Conservation (phyloP, 1,140 invertebrate genomes). For the Oppia nitens region DNA sequence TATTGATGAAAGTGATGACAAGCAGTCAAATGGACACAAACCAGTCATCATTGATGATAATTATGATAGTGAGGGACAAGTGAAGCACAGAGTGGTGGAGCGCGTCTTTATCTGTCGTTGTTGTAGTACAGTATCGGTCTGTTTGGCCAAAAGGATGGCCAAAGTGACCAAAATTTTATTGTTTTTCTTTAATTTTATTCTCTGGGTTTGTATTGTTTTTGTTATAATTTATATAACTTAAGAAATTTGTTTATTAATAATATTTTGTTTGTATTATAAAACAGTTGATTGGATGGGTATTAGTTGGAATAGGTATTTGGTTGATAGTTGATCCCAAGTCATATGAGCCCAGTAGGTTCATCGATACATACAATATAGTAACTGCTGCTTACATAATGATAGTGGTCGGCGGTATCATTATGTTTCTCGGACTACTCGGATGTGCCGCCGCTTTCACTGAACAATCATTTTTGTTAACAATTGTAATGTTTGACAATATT, state of each 20-base stretch:
- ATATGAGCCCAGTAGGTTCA: conserved; percentile 15
- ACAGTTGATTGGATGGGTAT: conserved; percentile 12
- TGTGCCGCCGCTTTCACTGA: not conserved
- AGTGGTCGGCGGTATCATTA: conserved; percentile 11
- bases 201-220: not conserved
- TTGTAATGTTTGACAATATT: not conserved
- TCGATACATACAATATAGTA: conserved; percentile 16
- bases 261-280: not conserved
- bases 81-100: not conserved
- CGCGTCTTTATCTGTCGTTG: not conserved
- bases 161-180: not conserved
- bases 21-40: not conserved
- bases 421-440: conserved; percentile 13
- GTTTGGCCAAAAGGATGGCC: not conserved
- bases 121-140: not conserved
- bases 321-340: conserved; percentile 18
- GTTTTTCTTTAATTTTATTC: not conserved
- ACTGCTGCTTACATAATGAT: conserved; percentile 18
- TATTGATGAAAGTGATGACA: not conserved
- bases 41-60: too few relatives aligned
- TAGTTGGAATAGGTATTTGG: conserved; percentile 19
- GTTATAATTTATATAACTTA: not conserved
- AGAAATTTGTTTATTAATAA: not conserved
- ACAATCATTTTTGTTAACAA: not conserved
- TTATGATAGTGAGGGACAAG: not conserved